Conservation (phyloP, 2,113 vertebrate genomes). For the Siniperca chuatsi region DNA sequence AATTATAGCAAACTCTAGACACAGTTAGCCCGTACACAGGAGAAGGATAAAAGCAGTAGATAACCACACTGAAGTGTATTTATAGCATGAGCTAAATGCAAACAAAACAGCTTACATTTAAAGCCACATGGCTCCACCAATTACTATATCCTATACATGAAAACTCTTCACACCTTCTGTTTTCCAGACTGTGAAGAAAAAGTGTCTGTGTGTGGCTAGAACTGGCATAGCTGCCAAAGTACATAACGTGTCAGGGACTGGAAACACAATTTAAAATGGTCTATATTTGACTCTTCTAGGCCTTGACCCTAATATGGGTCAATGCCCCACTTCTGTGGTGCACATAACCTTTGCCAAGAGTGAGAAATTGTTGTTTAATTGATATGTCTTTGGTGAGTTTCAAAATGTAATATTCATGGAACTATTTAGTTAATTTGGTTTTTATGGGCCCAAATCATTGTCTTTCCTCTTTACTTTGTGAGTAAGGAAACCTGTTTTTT, state of each 20-base stretch:
- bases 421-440: not conserved
- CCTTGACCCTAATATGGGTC: slow-evolving; percentile 36
- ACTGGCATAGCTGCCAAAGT: not conserved
- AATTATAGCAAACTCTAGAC: not conserved
- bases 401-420: not conserved
- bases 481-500: not conserved
- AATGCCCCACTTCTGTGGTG: slow-evolving; percentile 36
- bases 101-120: slow-evolving; percentile 57
- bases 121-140: slow-evolving; percentile 56
- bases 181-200: slow-evolving; percentile 38
- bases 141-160: slow-evolving; percentile 17
- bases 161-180: slow-evolving; percentile 62
- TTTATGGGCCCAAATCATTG: too few species aligned
- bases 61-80: slow-evolving; percentile 2
- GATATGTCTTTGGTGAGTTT: not conserved
- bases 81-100: slow-evolving; percentile 25
- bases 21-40: not conserved
- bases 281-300: not conserved
- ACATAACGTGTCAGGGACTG: not conserved
- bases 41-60: not conserved
- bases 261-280: not conserved
- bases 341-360: not conserved
- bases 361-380: not conserved
- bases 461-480: not conserved
- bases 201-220: not conserved